Base-by-base conservation (phyloP, 92 coral and sea anemone genomes). In the Epizoanthus rinbou region DNA sequence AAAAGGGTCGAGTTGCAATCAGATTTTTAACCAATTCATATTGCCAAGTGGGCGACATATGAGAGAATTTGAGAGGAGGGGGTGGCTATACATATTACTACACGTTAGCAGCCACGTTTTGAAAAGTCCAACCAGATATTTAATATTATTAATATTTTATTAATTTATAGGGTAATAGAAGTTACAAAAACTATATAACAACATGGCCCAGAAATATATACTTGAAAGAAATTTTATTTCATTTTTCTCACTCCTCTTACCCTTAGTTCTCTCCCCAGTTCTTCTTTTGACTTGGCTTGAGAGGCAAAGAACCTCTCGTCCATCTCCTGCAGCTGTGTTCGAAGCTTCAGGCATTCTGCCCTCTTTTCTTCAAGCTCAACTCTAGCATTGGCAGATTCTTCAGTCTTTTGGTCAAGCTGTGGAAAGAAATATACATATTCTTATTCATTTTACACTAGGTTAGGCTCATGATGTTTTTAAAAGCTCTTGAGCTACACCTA, bases 241-340 rank as follows among this genome's bases (percentile, higher is more conserved):
- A 19, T 19, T 33, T 6, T 15, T 24, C 5, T 1, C 54, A 4
- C 24, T 33, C 41, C 23, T 22, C 92, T 83, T 58, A 94, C 99
- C 93, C 97, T 84, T 63, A 96, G 85, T 59, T 95, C 98, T 45
- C 98, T 80, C 39, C 99, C 95, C 11, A 96, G 69, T 64, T 96
- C 98, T 75, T 96, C 99, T 75, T 96, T 96, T 57, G 97, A 92
- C 81, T 94, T 96, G 74, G 97, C 92, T 71, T 96, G 98, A 4
- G 99, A 96, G 50, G 94, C 94, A 86, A 96, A 96, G 91, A 85
- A 96, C 62, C 95, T 87, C 57, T 96, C 99, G n/a, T 96, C 99
- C 99, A 96, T 94, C 73, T 96, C 99, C 56, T 94, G 99, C 31
- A 96, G 87, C 78, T 96, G 99, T 18, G 99, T 96, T 80, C 91